Evolutionary conservation across 23 tunicate genomes (phyloP).

Genomic region (Pegea sp.): DNA sequence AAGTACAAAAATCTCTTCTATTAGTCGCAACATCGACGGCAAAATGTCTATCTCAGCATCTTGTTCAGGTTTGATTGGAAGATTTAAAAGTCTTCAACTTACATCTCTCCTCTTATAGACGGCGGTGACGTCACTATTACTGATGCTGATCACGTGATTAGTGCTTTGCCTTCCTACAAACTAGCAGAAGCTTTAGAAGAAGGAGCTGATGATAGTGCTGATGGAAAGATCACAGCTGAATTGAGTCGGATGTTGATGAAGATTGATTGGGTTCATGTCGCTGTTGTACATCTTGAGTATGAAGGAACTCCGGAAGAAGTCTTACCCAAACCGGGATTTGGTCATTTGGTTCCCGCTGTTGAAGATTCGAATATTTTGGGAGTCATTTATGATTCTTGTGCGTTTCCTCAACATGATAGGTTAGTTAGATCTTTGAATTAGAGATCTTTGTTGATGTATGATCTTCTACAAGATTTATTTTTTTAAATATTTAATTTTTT

Average conservation of each 20-base stretch:
- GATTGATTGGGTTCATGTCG: conserved; percentile 69
- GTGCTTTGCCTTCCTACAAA: conserved; percentile 35
- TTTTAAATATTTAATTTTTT: no score
- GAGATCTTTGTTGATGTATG: no score
- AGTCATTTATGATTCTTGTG: conserved; percentile 80
- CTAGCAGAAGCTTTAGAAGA: conserved; percentile 21
- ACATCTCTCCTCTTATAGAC: no score
- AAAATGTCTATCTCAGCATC: no score
- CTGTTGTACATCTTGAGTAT: conserved; percentile 39
- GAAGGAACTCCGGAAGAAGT: conserved; percentile 18
- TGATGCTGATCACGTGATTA: conserved; percentile 25
- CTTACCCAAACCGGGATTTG: conserved; percentile 57
- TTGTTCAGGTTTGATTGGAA: no score
- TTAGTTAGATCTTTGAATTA: no score
- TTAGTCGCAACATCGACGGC: not conserved
- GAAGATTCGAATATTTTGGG: conserved; percentile 58
- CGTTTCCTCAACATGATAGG: conserved; percentile 75
- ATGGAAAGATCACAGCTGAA: no score
- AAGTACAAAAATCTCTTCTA: not conserved
- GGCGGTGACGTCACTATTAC: not conserved
- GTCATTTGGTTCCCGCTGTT: conserved; percentile 54
- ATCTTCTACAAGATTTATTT: no score
- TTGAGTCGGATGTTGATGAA: conserved; percentile 36
- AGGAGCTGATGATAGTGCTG: not conserved
- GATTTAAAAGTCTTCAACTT: no score